Conservation (phyloP, 2,113 vertebrate species). For the Indicator maculatus region DNA sequence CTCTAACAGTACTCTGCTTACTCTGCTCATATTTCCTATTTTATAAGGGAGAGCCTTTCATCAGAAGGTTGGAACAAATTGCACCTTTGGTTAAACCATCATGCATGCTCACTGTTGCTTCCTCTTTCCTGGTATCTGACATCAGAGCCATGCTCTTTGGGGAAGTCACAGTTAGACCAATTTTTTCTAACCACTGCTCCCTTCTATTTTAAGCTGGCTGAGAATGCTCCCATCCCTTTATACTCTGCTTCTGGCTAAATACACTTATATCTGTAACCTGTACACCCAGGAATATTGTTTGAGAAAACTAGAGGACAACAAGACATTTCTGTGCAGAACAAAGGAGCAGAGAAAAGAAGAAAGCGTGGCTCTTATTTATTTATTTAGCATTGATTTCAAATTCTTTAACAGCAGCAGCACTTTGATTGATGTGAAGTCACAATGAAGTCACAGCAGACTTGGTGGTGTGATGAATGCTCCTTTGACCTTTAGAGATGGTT, state of each 20-base stretch:
- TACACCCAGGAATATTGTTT: neutral
- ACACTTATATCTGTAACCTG: neutral
- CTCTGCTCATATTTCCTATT: conserved; percentile 35
- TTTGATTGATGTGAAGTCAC: conserved; percentile 55
- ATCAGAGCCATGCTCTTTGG: conserved; percentile 34
- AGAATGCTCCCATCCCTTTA: neutral
- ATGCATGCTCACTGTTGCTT: neutral
- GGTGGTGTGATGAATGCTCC: conserved; percentile 27
- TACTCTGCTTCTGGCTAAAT: neutral
- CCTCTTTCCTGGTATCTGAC: conserved; percentile 49
- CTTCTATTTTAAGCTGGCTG: conserved; percentile 33
- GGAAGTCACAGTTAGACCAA: conserved; percentile 40
- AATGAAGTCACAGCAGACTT: conserved; percentile 40
- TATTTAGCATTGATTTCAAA: conserved; percentile 5
- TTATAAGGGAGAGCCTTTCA: conserved; percentile 32
- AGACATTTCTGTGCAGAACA: neutral
- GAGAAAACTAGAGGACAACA: neutral
- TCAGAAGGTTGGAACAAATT: conserved; percentile 60
- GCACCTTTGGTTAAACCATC: conserved; percentile 57
- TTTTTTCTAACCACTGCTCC: conserved; percentile 12
- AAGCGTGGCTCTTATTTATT: neutral
- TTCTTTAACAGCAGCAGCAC: conserved; percentile 25
- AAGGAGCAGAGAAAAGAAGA: neutral
- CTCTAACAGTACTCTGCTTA: neutral
- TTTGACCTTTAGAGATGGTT: conserved; percentile 57